Conservation (phyloP, 1,140 invertebrate genomes). For the Drosophila eugracilis region DNA sequence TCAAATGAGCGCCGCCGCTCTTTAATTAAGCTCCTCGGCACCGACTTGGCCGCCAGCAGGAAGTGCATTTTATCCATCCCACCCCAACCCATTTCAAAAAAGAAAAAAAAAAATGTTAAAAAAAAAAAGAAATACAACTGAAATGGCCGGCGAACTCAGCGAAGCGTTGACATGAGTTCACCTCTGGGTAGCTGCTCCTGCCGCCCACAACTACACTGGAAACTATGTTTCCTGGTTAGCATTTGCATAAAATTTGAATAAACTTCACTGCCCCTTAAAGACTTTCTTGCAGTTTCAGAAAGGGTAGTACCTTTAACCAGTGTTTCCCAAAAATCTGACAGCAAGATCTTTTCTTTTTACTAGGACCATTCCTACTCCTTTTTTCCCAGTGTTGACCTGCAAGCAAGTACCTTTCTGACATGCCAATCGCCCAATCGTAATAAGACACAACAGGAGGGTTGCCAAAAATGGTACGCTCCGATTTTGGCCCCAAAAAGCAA, state of each 20-base stretch:
- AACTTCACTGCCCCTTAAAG: not conserved
- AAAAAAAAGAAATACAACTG: slow-evolving; percentile 29
- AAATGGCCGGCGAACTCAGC: slow-evolving; percentile 49
- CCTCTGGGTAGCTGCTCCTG: slow-evolving; percentile 17
- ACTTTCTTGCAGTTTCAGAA: not conserved
- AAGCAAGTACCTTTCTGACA: slow-evolving; percentile 16
- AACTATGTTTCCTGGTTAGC: not conserved
- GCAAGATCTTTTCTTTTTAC: not conserved
- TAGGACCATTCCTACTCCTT: not conserved
- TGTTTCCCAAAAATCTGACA: too few species aligned
- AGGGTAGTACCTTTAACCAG: too few species aligned
- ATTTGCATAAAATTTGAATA: not conserved
- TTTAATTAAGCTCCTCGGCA: slow-evolving; percentile 70
- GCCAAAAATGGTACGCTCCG: slow-evolving; percentile 77
- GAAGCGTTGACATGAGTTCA: slow-evolving; percentile 75
- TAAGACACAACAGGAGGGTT: slow-evolving; percentile 78
- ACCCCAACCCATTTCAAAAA: slow-evolving; percentile 8
- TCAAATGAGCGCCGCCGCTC: slow-evolving; percentile 74
- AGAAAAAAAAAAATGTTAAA: slow-evolving; percentile 12
- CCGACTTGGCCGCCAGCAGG: slow-evolving; percentile 63
- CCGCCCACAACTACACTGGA: slow-evolving; percentile 17
- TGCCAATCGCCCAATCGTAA: slow-evolving; percentile 51
- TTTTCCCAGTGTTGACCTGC: not conserved
- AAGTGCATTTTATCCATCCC: slow-evolving; percentile 45
- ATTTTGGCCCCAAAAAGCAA: slow-evolving; percentile 39